Evolutionary conservation across 1,140 invertebrate genomes (phyloP).

Genomic region (Bradysia coprophila): DNA sequence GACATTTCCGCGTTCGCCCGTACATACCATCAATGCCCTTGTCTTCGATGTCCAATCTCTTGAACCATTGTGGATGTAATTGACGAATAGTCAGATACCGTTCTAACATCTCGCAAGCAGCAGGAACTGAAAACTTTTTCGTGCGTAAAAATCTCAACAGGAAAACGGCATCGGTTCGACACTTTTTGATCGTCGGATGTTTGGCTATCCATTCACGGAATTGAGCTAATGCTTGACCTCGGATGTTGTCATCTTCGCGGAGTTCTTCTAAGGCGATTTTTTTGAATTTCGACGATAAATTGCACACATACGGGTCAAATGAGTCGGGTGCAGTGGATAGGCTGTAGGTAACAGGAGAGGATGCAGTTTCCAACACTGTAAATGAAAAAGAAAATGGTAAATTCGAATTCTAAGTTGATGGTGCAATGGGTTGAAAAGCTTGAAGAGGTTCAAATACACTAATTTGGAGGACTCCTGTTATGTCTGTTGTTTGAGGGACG

Average conservation of each 20-base stretch:
- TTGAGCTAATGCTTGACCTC: slow-evolving; percentile 47
- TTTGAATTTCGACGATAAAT: slow-evolving; percentile 14
- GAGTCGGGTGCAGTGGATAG: slow-evolving; percentile 11
- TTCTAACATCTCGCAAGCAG: slow-evolving; percentile 69
- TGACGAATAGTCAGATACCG: slow-evolving; percentile 65
- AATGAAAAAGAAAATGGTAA: background rate
- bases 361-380: slow-evolving; percentile 22
- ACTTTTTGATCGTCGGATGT: slow-evolving; percentile 53
- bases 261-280: slow-evolving; percentile 46
- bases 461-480: too few species aligned
- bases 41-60: slow-evolving; percentile 49
- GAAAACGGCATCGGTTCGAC: slow-evolving; percentile 57
- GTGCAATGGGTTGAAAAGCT: too few species aligned
- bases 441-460: too few species aligned
- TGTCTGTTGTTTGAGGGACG: too few species aligned
- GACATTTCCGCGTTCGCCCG: too few species aligned
- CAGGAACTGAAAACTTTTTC: slow-evolving; percentile 68
- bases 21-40: too few species aligned
- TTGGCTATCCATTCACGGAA: slow-evolving; percentile 59
- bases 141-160: slow-evolving; percentile 66
- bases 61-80: slow-evolving; percentile 67
- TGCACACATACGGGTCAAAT: slow-evolving; percentile 17
- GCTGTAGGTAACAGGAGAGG: slow-evolving; percentile 11
- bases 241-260: slow-evolving; percentile 46
- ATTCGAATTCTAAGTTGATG: too few species aligned